Evolutionary conservation across 2,797 vertebrate species (phyloP).

Genomic region (Gallinago solitaria): DNA sequence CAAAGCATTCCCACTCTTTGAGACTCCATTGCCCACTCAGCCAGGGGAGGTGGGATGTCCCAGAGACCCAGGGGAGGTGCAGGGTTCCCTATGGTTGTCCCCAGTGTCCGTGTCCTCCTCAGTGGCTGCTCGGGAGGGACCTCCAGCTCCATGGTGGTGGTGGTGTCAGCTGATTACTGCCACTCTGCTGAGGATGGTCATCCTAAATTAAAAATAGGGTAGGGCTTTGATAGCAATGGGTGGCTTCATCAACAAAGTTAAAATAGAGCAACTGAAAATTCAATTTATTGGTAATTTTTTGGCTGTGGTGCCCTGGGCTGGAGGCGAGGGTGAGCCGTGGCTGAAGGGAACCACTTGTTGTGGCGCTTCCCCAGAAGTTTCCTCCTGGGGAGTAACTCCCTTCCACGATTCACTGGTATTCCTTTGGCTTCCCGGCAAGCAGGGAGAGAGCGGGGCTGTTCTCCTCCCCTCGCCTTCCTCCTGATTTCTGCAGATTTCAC

Average conservation of each 20-base stretch:
- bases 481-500: neutral
- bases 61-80: neutral
- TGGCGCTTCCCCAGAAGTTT: neutral
- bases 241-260: neutral
- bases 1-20: fast-evolving
- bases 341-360: neutral
- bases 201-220: neutral
- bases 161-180: neutral
- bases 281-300: fast-evolving
- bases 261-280: fast-evolving
- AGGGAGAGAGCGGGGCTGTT: neutral
- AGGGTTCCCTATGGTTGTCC: neutral
- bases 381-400: fast-evolving
- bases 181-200: neutral
- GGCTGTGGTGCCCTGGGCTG: neutral
- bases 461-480: neutral
- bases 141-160: neutral
- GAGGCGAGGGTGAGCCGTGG: fast-evolving
- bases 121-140: neutral
- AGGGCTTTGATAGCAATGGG: neutral
- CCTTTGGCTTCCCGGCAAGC: neutral
- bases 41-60: neutral
- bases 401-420: fast-evolving
- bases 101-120: neutral
- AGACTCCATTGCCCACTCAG: fast-evolving